Conservation (phyloP, 1,140 invertebrate species). For the Theocolax elegans region DNA sequence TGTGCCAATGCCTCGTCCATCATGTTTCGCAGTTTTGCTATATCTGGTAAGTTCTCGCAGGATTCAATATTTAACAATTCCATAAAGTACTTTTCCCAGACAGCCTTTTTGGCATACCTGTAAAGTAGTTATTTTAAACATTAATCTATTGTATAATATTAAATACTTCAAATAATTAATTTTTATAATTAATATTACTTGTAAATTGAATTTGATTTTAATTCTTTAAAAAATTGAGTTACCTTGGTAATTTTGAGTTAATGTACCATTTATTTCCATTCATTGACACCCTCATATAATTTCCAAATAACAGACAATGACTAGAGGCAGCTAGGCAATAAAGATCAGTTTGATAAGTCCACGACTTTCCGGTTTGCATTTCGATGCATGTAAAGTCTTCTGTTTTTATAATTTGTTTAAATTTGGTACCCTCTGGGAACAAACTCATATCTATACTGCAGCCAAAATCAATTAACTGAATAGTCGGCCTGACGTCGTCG, state of each 20-base stretch:
- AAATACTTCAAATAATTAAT: neutral
- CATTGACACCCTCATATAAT: conserved; percentile 86
- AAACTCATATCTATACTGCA: conserved; percentile 89
- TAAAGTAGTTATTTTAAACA: conserved; percentile 47
- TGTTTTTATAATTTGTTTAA: conserved; percentile 78
- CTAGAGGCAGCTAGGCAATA: conserved; percentile 88
- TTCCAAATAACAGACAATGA: conserved; percentile 86
- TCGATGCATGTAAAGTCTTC: conserved; percentile 86
- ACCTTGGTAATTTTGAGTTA: conserved; percentile 75
- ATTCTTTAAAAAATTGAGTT: conserved; percentile 37
- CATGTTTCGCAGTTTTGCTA: conserved; percentile 71
- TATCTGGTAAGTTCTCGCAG: conserved; percentile 74
- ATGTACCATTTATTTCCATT: conserved; percentile 77
- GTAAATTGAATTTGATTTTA: neutral
- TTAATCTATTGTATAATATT: no score
- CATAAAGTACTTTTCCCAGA: conserved; percentile 76
- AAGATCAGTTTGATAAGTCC: conserved; percentile 93
- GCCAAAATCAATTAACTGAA: conserved; percentile 89
- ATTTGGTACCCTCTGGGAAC: conserved; percentile 82
- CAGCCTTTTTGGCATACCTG: conserved; percentile 74
- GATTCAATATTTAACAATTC: conserved; percentile 77
- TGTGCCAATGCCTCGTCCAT: conserved; percentile 71
- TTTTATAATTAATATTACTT: neutral
- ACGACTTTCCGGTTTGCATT: conserved; percentile 86
- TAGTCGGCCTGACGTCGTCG: conserved; percentile 71